A percentile compares a stretch with the other conserved stretches of the same genome.
phyloP scores from a whole-genome alignment of 1,140 invertebrate genomes.

The Sipha flava region DNA sequence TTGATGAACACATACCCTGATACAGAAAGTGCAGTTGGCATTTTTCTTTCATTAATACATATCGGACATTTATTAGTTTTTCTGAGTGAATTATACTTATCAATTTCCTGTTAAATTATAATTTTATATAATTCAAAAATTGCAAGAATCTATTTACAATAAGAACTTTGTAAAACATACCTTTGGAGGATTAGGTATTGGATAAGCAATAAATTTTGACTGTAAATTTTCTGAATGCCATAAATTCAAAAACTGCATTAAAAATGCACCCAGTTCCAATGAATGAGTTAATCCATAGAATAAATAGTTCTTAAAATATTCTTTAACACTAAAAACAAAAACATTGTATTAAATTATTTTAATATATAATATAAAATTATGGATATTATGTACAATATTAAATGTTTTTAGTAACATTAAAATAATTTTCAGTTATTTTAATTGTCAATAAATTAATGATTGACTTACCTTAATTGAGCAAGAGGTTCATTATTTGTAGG shows the following conservation, averaged over 20 bases:
- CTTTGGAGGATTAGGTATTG: conserved; percentile 26
- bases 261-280: conserved; percentile 34
- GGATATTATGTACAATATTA: background rate
- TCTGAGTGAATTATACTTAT: background rate
- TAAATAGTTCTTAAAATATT: conserved; percentile 11
- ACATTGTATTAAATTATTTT: background rate
- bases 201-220: conserved; percentile 28
- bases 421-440: background rate
- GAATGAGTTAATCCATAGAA: conserved; percentile 24
- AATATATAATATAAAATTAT: background rate
- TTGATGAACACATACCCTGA: conserved; percentile 25
- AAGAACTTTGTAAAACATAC: background rate
- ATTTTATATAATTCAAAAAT: background rate
- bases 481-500: background rate
- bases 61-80: conserved; percentile 30
- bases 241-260: conserved; percentile 34
- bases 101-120: background rate
- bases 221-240: conserved; percentile 33
- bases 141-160: background rate
- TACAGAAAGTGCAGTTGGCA: conserved; percentile 32
- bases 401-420: background rate
- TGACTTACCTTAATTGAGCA: background rate
- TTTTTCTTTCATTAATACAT: conserved; percentile 31
- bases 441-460: background rate
- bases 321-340: background rate